Evolutionary conservation across 2,888 invertebrate genomes (phyloP), one percentile per base, ranked within the genome.

Genomic region (Melanophora roralis): DNA sequence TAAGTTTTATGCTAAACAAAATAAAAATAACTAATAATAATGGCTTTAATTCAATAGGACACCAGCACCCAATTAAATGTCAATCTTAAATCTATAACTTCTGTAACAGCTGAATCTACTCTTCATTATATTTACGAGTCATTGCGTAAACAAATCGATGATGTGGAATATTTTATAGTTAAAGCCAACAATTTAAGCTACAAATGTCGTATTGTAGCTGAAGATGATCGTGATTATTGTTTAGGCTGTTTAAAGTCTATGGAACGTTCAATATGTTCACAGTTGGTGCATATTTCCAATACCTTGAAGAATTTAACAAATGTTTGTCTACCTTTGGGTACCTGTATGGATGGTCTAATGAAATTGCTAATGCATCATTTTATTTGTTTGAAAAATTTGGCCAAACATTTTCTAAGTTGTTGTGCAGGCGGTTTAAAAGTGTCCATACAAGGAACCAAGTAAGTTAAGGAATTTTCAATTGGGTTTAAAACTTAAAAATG

Each of bases 181-280:
- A 89, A 91, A 49, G 91, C 91, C 9, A 91, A 91, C 47, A 91
- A 90, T 84, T 84, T 90, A 9, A 86, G 89, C 43, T 90, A 89
- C 73, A 89, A 90, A 67, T 86, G 88, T 36, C 89, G 91, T 82
- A 89, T 91, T 79, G 89, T 90, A 40, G 85, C 90, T 1, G 90
- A 91, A 65, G 88, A 88, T 1, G 89, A 91, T 81, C 88, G 90
- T 0, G 90, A 91, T 73, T 90, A 90, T 85, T 87, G 86, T 69
- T 83, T 89, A 57, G 91, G 91, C 57, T 87, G 89, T 79, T 85
- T 93, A 51, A 91, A 91, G 83, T 87, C 88, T 0, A 91, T 91
- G 83, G 93, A 93, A 85, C 90, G 91, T 49, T 92, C 91, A 12
- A 87, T 93, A 27, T 93, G 92, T 82, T 91, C 91, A n/a, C 92